Evolutionary conservation across 2,888 invertebrate species (phyloP).

Genomic region (Sinohyriopsis cumingii): DNA sequence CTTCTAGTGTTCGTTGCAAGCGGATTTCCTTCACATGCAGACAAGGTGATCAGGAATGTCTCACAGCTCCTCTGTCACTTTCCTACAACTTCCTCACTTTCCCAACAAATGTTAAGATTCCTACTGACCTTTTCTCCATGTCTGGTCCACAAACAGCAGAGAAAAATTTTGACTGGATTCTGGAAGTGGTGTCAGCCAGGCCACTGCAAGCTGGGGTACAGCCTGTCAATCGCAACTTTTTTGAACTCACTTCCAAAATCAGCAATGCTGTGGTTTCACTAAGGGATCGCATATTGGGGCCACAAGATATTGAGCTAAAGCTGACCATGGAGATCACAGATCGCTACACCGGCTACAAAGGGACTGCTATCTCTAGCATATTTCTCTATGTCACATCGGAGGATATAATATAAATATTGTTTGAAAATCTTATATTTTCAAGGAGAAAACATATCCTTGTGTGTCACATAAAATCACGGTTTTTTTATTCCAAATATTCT

Average conservation of each 20-base stretch:
- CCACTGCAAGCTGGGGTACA: conserved; percentile 73
- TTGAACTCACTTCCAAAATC: conserved; percentile 63
- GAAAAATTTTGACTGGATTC: conserved; percentile 83
- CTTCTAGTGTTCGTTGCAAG: conserved; percentile 79
- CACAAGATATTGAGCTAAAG: conserved; percentile 91
- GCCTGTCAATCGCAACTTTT: conserved; percentile 67
- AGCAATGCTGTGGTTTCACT: conserved; percentile 81
- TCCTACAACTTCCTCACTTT: conserved; percentile 96
- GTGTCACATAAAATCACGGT: conserved; percentile 4
- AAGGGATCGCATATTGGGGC: conserved; percentile 84
- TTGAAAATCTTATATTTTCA: neutral
- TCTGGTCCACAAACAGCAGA: conserved; percentile 83
- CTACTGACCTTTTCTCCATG: conserved; percentile 87
- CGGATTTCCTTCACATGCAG: conserved; percentile 82
- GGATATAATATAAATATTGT: conserved; percentile 5
- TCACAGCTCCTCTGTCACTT: conserved; percentile 86
- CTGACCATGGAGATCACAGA: conserved; percentile 82
- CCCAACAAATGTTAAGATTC: conserved; percentile 77
- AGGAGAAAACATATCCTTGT: neutral
- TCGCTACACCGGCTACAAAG: conserved; percentile 79
- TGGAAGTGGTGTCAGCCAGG: conserved; percentile 78
- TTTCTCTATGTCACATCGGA: conserved; percentile 84
- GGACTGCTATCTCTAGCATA: conserved; percentile 88
- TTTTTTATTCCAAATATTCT: neutral
- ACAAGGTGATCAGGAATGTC: conserved; percentile 82